Conservation (phyloP, 2,888 invertebrate species). For the Lithophane semibrunnea region DNA sequence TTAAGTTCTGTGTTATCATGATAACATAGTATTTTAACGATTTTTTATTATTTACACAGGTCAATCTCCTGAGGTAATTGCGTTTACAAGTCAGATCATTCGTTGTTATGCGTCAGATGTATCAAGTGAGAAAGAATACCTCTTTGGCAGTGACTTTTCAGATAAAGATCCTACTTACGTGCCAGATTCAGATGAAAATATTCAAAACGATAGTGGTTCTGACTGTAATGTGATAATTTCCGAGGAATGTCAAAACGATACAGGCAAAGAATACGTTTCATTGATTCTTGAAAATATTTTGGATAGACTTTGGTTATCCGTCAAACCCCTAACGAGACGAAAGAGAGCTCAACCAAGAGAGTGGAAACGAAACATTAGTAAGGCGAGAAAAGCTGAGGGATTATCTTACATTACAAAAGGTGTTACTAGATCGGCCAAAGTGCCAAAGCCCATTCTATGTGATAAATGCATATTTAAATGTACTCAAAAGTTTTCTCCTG, state of each 20-base stretch:
- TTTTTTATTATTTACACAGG: too few species aligned
- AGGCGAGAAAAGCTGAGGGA: not conserved
- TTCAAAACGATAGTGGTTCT: not conserved
- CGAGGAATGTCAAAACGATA: not conserved
- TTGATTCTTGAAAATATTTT: constrained; percentile 8
- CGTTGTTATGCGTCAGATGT: too few species aligned
- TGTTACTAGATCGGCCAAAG: not conserved
- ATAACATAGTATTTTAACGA: too few species aligned
- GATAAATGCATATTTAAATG: not conserved
- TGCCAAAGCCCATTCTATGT: not conserved
- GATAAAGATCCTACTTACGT: too few species aligned
- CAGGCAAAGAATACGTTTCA: not conserved
- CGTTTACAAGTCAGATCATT: too few species aligned
- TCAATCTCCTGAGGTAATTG: too few species aligned
- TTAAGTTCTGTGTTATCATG: too few species aligned
- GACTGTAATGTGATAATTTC: not conserved
- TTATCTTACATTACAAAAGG: too few species aligned
- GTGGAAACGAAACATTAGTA: constrained; percentile 17
- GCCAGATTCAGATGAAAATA: too few species aligned
- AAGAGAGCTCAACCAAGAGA: constrained; percentile 15
- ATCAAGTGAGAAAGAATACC: too few species aligned
- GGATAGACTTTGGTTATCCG: constrained; percentile 12
- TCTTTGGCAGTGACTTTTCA: too few species aligned
- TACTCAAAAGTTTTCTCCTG: not conserved
- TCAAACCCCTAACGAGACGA: constrained; percentile 3